Conservation (phyloP, 2,797 vertebrate species). For the Semotilus atromaculatus region DNA sequence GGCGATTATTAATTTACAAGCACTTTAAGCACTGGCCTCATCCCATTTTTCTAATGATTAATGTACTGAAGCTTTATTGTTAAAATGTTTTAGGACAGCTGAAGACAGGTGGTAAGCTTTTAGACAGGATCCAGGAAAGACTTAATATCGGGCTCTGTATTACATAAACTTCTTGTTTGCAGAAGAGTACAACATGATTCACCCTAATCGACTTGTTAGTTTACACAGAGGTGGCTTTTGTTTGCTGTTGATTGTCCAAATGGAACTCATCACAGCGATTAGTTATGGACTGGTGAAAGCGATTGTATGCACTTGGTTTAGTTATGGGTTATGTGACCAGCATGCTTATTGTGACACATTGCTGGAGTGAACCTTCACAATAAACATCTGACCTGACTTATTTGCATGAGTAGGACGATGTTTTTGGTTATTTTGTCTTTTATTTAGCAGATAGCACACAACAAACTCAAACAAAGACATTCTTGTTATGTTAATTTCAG, state of each 20-base stretch:
- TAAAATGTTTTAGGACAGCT: background rate
- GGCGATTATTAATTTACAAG: background rate
- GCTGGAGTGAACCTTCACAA: background rate
- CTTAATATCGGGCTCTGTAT: background rate
- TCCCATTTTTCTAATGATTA: background rate
- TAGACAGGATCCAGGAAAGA: background rate
- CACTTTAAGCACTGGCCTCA: background rate
- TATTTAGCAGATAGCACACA: background rate
- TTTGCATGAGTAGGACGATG: background rate
- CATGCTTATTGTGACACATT: no score
- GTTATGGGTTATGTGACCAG: background rate
- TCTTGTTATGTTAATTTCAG: background rate
- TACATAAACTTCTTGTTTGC: background rate
- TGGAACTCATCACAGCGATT: background rate
- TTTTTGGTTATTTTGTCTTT: background rate
- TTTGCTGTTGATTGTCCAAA: slow-evolving; percentile 17
- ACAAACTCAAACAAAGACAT: background rate
- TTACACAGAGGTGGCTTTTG: background rate
- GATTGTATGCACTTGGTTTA: background rate
- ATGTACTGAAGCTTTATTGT: background rate
- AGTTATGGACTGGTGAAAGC: slow-evolving; percentile 10
- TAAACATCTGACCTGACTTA: background rate
- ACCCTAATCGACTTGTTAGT: background rate
- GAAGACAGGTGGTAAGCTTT: background rate
- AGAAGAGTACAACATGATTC: background rate